Conservation (phyloP, 2,113 vertebrate genomes). For the Mandrillus leucophaeus region DNA sequence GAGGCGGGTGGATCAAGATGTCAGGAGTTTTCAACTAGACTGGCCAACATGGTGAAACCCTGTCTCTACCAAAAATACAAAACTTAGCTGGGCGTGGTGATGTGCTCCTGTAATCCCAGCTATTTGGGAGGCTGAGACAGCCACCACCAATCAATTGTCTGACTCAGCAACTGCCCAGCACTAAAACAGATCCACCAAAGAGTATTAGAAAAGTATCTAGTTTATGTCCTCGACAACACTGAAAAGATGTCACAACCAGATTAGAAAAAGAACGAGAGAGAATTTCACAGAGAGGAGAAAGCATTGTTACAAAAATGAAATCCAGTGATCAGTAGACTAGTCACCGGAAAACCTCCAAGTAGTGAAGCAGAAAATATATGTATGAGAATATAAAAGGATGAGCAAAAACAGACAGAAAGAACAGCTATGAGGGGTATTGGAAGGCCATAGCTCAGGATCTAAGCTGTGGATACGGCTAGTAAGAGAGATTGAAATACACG, state of each 20-base stretch:
- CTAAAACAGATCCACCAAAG: background rate
- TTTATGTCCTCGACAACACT: background rate
- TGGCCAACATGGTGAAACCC: no score
- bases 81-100: no score
- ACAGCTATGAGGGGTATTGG: accelerated
- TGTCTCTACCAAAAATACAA: no score
- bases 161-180: background rate
- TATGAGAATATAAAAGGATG: background rate
- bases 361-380: background rate
- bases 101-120: no score
- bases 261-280: background rate
- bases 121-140: background rate
- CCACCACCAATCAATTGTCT: background rate
- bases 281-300: background rate
- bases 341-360: background rate
- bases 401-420: background rate
- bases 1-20: no score
- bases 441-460: background rate
- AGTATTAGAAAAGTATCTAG: background rate
- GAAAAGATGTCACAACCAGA: background rate
- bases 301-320: background rate
- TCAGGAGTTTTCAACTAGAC: no score
- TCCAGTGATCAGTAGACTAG: background rate
- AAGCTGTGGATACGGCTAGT: background rate
- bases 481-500: background rate